Conservation (phyloP, 2,113 vertebrate genomes). For the Todiramphus chloris region DNA sequence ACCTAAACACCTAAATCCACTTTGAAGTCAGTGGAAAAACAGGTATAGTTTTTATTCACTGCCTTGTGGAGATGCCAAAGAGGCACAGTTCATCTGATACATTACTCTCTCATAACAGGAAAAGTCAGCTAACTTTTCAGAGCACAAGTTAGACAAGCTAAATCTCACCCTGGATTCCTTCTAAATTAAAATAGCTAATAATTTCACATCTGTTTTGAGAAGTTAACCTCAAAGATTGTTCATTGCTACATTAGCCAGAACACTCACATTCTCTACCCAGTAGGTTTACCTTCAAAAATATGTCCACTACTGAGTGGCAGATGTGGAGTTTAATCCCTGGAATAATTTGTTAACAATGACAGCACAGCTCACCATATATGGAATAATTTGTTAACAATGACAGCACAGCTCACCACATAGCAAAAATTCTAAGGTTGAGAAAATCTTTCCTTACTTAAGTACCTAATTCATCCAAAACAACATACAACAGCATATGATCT, state of each 20-base stretch:
- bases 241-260: not conserved
- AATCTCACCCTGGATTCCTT: not conserved
- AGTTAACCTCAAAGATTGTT: not conserved
- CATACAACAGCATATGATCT: rapidly evolving
- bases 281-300: not conserved
- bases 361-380: not conserved
- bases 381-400: not conserved
- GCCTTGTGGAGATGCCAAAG: not conserved
- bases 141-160: not conserved
- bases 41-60: not conserved
- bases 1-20: not conserved
- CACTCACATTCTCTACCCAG: not conserved
- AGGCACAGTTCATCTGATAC: not conserved
- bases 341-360: not conserved
- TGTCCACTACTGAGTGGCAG: too few species aligned
- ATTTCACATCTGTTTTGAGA: not conserved
- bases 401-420: not conserved
- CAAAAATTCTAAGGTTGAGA: not conserved
- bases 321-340: not conserved
- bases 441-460: not conserved
- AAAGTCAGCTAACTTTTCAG: not conserved
- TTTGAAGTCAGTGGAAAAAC: not conserved
- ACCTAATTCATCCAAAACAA: not conserved
- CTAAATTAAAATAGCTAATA: not conserved
- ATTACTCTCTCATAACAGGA: not conserved